A percentile compares a stretch with the other conserved stretches of the same genome.
These are phyloP conservation scores for Dolichoris vasculosae DNA, from an alignment of 1,140 invertebrate species.

Conservation along the genomic window DNA sequence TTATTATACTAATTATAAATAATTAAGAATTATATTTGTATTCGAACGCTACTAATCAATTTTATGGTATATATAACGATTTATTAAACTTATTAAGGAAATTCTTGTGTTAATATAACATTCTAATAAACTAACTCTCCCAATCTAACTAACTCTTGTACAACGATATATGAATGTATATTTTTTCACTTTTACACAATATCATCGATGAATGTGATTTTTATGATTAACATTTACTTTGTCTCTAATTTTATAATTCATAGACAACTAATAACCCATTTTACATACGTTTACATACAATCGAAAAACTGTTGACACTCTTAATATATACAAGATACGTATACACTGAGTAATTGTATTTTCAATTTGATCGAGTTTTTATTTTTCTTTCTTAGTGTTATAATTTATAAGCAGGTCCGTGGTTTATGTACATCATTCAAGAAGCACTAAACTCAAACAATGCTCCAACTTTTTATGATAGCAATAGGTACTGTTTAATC, in stretches of 20 bases:
- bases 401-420: neutral
- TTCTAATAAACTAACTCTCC: neutral
- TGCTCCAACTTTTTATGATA: slow-evolving; percentile 61
- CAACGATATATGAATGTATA: neutral
- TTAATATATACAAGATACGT: neutral
- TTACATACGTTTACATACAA: too few species aligned
- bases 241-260: neutral
- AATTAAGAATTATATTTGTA: neutral
- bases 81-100: neutral
- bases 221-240: neutral
- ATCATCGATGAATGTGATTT: neutral
- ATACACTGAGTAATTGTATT: neutral
- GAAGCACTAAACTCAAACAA: slow-evolving; percentile 20
- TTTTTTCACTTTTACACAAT: neutral
- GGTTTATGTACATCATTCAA: neutral
- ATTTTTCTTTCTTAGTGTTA: neutral
- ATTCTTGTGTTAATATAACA: neutral
- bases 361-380: neutral
- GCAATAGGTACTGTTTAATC: slow-evolving; percentile 56
- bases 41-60: neutral
- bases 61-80: neutral
- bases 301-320: neutral
- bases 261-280: neutral
- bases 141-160: neutral
- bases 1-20: neutral